Evolutionary conservation across 2,888 invertebrate species (phyloP), one percentile per base, ranked within the genome.

Genomic region (Ichneumoninae sp.): DNA sequence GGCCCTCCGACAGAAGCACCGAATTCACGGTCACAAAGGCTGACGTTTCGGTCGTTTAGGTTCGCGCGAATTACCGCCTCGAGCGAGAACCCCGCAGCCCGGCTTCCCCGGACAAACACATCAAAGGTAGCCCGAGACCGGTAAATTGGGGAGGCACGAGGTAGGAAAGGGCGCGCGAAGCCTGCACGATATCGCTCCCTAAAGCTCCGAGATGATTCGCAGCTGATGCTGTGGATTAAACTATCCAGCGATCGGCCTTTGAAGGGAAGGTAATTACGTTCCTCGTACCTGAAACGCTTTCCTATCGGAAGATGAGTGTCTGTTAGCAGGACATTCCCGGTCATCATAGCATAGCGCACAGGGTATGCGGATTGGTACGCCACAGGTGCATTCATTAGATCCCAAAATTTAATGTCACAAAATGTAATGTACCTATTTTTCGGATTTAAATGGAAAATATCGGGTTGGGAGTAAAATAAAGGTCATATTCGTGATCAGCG

Each of bases 21-120:
- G 75, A 81, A 65, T 71, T 76, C 57, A 66, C 75, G 81, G 83
- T 86, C 83, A 85, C 88, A 85, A 86, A 88, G 86, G 70, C 82
- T 83, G 82, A 84, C 84, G 83, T 88, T 88, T 86, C 87, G 88
- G 87, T 89, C 87, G 89, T 85, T 89, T 86, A 85, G 86, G 86
- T 88, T 87, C 81, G 89, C 86, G 88, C 88, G 89, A 89, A 89
- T 89, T 89, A 89, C 85, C 84, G 86, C 88, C 87, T 82, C 81
- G 69, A 81, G 88, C 66, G 22, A 22, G 36, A 65, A 19, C n/a
- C 65, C 19, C 66, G 26, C n/a, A 22, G 8, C 19, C 36, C 66
- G 36, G 6, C 40, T 16, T 62, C n/a, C 19, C 54, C 13, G 44
- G 60, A 60, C 66, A 66, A 16, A 66, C 83, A 87, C 86, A 88